phyloP scores from a whole-genome alignment of 2,113 vertebrate genomes.

The Spermophilus dauricus region DNA sequence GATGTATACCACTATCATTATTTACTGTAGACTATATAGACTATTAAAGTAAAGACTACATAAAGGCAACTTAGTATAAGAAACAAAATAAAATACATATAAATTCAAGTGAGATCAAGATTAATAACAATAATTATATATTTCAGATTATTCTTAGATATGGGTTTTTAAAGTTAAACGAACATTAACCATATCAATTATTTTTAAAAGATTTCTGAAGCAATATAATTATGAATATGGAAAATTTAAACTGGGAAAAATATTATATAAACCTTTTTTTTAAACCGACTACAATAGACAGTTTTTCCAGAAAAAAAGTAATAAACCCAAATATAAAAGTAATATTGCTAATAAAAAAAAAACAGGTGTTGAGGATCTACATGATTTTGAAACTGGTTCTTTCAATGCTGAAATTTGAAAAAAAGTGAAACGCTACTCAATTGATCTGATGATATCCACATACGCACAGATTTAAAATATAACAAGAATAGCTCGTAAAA shows the following conservation, averaged over 20 bases:
- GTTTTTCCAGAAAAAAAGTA: conserved; percentile 32
- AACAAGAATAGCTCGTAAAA: neutral
- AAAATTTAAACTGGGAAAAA: neutral
- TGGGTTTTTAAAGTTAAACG: neutral
- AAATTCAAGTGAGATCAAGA: neutral
- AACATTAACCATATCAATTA: neutral
- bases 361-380: neutral
- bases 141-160: neutral
- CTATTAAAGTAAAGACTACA: neutral
- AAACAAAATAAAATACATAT: neutral
- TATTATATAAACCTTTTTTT: conserved; percentile 47
- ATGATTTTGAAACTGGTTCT: neutral
- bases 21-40: too few species aligned
- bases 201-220: conserved; percentile 24
- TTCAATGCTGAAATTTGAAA: neutral
- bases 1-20: too few species aligned
- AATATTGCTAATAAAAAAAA: conserved; percentile 23
- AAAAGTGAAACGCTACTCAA: conserved; percentile 30
- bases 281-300: conserved; percentile 39
- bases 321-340: conserved; percentile 50
- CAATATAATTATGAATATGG: neutral
- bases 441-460: neutral
- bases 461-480: neutral
- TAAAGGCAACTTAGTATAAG: neutral
- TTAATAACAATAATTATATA: neutral